Base-by-base conservation (phyloP, 1,140 invertebrate genomes). In the Neodiprion fabricii region DNA sequence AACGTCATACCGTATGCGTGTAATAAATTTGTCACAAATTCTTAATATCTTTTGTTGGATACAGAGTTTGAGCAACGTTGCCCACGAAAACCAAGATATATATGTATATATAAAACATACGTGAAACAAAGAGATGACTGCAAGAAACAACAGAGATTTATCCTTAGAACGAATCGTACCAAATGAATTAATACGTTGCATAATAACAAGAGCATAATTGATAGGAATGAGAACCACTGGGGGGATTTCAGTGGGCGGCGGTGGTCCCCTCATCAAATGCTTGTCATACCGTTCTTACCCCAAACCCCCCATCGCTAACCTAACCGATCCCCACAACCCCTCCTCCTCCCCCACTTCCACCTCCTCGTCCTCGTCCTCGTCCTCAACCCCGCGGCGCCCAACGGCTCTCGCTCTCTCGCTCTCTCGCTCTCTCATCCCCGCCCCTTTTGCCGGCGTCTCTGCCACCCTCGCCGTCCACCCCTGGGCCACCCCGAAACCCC, bases 281-380 rank as follows among this genome's bases (percentile, higher is more conserved):
- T 84, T 86, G 84, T 86, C 85, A 85, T 85, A 85, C 83, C 85
- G 84, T 86, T 85, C 85, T 86, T 85, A 85, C 83, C 84, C 85
- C 82, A 81, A 81, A 83, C 81, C 83, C 81, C 28, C 79, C 71
- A 61, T 12, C 53, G 53, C 53, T 61, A 84, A 80, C 80, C 79
- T 75, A 76, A 79, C 79, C 76, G 75, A 76, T 74, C 71, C 78
- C 76, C 70, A 74, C 76, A 76, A 75, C 69, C 76, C 76, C 77
- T 7, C 68, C 68, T 75, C 53, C 53, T 23, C 11, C 23, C 17
- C 53, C 67, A 10, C 67, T 11, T 47, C 61, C 61, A 14, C 2
- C 17, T 0, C 61, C 12, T 1, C 53, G 53, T 11, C 10, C 12
- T 1, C 53, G 53, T 11, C 10, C 1, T 11, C 10, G 10, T 61